A percentile compares a stretch with the other conserved stretches of the same genome.
Conservation (phyloP, 2,888 invertebrate species). For the Pecten maximus region DNA sequence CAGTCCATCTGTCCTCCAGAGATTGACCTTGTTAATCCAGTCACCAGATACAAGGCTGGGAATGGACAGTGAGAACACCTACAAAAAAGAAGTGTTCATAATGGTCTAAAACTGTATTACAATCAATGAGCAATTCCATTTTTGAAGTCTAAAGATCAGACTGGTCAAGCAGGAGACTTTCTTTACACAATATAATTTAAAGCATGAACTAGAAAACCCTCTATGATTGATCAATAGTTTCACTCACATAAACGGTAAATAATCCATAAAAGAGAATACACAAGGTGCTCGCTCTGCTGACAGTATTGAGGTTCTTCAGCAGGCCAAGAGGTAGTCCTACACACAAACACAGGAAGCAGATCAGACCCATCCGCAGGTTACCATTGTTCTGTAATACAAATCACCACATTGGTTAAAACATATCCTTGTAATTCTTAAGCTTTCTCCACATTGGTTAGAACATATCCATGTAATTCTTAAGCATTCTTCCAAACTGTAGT, state of each 20-base stretch:
- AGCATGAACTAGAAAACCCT: background rate
- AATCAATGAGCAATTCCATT: background rate
- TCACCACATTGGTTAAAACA: background rate
- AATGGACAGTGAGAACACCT: constrained; percentile 92
- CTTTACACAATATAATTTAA: too few relatives aligned
- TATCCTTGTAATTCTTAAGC: too few relatives aligned
- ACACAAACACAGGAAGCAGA: constrained; percentile 82
- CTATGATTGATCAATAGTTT: background rate
- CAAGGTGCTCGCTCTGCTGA: constrained; percentile 93
- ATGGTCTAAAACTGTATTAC: background rate
- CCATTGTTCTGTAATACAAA: constrained; percentile 74
- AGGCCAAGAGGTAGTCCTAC: constrained; percentile 95
- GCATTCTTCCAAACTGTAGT: too few relatives aligned
- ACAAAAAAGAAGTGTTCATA: constrained; percentile 37
- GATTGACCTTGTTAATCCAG: constrained; percentile 85
- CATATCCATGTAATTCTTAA: too few relatives aligned
- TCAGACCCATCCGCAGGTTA: constrained; percentile 75
- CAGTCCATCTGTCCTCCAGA: constrained; percentile 89
- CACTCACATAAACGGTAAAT: constrained; percentile 91
- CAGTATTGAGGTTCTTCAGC: constrained; percentile 93
- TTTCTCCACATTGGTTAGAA: too few relatives aligned
- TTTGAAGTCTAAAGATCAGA: background rate
- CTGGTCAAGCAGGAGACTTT: too few relatives aligned
- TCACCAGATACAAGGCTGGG: constrained; percentile 89
- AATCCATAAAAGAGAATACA: constrained; percentile 96